Percentiles rank a stretch among this genome's conserved stretches.
Conservation (phyloP, 2,797 vertebrate species). For the Lepus oiostolus region DNA sequence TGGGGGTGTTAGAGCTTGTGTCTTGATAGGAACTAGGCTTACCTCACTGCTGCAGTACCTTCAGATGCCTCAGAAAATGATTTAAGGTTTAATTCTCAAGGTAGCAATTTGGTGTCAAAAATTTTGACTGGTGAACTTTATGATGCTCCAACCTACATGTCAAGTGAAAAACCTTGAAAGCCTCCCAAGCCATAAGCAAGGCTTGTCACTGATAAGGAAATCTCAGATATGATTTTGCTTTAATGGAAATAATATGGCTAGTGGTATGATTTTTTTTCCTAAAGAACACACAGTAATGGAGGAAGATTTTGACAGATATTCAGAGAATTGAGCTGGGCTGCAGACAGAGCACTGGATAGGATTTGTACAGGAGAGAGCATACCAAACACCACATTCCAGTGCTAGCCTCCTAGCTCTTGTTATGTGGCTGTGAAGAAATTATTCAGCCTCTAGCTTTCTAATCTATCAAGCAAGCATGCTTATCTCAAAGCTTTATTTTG, state of each 20-base stretch:
- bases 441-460: background rate
- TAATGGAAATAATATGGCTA: slow-evolving; percentile 27
- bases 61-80: slow-evolving; percentile 52
- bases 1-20: background rate
- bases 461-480: background rate
- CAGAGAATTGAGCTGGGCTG: background rate
- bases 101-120: slow-evolving; percentile 46
- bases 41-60: slow-evolving; percentile 33
- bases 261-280: background rate
- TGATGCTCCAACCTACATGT: background rate
- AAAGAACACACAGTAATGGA: background rate
- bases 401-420: background rate
- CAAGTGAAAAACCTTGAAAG: slow-evolving; percentile 35
- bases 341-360: background rate
- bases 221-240: slow-evolving; percentile 13
- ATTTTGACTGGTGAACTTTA: slow-evolving; percentile 66
- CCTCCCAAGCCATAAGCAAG: background rate
- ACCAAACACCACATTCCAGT: background rate
- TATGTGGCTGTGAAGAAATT: background rate
- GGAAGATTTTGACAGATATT: background rate
- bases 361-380: background rate
- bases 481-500: background rate
- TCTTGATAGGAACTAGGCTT: slow-evolving; percentile 32
- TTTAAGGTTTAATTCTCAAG: slow-evolving; percentile 70
- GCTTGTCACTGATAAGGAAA: background rate